These are phyloP conservation scores for Malthinus flaveolus DNA, from an alignment of 2,888 invertebrate species.

Conservation along the genomic window DNA sequence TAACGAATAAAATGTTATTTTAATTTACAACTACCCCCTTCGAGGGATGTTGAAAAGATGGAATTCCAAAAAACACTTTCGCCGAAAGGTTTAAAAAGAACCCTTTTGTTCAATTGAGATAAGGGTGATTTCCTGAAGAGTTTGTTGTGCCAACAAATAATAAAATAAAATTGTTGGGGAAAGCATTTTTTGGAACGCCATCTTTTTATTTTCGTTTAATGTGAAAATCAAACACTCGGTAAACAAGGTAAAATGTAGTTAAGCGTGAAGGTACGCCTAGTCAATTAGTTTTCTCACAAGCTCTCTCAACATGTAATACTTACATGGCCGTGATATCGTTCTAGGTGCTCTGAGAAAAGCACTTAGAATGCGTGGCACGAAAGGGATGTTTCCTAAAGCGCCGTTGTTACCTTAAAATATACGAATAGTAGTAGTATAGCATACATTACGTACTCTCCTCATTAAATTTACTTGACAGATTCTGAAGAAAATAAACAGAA, in stretches of 20 bases:
- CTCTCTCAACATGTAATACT: neutral
- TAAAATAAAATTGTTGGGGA: too few relatives aligned
- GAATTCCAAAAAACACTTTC: too few relatives aligned
- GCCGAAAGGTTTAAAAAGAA: neutral
- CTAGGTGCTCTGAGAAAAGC: neutral
- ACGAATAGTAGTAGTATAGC: neutral
- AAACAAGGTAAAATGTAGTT: slow-evolving; percentile 2
- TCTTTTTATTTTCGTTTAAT: neutral
- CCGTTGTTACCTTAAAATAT: neutral
- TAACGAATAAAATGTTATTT: too few relatives aligned
- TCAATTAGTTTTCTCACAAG: neutral
- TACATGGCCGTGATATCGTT: neutral
- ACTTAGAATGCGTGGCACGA: slow-evolving; percentile 3
- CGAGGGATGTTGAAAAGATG: too few relatives aligned
- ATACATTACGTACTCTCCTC: neutral
- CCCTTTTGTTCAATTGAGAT: too few relatives aligned
- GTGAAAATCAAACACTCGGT: neutral
- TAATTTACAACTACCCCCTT: too few relatives aligned
- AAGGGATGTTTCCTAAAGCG: neutral
- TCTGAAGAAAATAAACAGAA: neutral
- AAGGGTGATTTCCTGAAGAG: too few relatives aligned
- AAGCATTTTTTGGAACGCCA: neutral
- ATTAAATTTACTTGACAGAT: slow-evolving; percentile 5
- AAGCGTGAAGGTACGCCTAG: neutral
- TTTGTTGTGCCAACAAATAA: too few relatives aligned